Evolutionary conservation across 2,113 vertebrate genomes (phyloP).

Genomic region (Apeltes quadracus): DNA sequence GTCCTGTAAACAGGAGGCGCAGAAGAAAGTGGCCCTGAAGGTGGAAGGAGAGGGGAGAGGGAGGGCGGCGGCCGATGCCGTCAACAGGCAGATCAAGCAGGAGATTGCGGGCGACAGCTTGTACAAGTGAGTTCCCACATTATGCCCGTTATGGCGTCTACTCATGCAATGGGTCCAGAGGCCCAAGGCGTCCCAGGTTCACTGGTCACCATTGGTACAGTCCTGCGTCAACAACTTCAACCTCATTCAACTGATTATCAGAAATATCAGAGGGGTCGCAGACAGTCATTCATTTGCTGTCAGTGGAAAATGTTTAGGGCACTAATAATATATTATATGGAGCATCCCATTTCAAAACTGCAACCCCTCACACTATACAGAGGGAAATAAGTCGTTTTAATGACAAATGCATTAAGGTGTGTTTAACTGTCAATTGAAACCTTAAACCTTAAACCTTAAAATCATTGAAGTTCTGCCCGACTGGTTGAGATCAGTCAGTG

Average conservation of each 20-base stretch:
- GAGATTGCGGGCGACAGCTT: constrained; percentile 85
- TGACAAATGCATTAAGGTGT: background rate
- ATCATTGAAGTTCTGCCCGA: background rate
- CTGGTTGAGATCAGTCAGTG: background rate
- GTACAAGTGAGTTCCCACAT: constrained; percentile 84
- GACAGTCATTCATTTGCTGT: background rate
- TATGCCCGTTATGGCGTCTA: too few relatives aligned
- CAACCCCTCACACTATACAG: background rate
- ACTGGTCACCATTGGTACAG: background rate
- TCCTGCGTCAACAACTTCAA: background rate
- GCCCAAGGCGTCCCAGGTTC: background rate
- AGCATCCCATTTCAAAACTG: background rate
- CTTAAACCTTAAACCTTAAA: background rate
- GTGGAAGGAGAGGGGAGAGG: constrained; percentile 76
- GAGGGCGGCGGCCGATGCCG: constrained; percentile 86
- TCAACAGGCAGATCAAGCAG: constrained; percentile 92
- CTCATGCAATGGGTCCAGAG: background rate
- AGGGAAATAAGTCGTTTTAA: background rate
- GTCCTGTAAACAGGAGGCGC: constrained; percentile 52
- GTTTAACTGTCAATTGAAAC: background rate
- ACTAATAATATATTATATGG: background rate
- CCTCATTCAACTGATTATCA: background rate
- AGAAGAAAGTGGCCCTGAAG: constrained; percentile 64
- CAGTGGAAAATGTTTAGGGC: background rate
- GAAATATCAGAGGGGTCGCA: background rate